Conservation (phyloP, 2,888 invertebrate genomes). For the Noctuana brunneofusca region DNA sequence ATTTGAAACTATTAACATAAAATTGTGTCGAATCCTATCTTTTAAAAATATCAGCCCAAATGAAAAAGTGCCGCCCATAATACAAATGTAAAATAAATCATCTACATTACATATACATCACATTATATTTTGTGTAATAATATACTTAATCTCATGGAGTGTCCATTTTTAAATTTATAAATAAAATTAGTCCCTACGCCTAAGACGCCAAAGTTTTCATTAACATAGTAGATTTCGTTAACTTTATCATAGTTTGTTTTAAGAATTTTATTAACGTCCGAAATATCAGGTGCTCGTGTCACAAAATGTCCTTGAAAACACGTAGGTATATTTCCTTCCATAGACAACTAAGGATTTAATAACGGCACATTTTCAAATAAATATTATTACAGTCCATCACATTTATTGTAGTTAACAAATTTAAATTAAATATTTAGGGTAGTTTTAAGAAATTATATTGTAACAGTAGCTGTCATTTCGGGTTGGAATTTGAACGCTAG, state of each 20-base stretch:
- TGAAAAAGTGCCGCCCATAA: not conserved
- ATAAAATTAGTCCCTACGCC: not conserved
- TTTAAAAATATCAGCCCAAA: not conserved
- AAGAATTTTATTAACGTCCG: too few species aligned
- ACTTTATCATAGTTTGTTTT: not conserved
- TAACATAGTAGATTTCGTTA: not conserved
- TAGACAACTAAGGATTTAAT: too few species aligned
- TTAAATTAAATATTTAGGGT: not conserved
- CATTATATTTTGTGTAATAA: not conserved
- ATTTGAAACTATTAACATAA: too few species aligned
- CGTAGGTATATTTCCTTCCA: not conserved
- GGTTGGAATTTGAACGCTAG: slow-evolving; percentile 4
- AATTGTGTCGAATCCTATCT: too few species aligned
- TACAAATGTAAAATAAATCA: not conserved
- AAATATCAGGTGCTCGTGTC: too few species aligned
- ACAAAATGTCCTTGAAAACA: too few species aligned
- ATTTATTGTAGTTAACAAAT: not conserved
- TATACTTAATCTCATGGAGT: not conserved
- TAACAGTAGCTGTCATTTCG: slow-evolving; percentile 1
- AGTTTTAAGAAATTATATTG: not conserved
- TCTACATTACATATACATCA: not conserved
- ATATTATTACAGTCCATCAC: not conserved
- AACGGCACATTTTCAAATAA: not conserved
- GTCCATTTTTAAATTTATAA: not conserved
- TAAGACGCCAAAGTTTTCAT: not conserved